Base-by-base conservation (phyloP, 1,140 invertebrate genomes). In the Coenobita brevimanus region DNA sequence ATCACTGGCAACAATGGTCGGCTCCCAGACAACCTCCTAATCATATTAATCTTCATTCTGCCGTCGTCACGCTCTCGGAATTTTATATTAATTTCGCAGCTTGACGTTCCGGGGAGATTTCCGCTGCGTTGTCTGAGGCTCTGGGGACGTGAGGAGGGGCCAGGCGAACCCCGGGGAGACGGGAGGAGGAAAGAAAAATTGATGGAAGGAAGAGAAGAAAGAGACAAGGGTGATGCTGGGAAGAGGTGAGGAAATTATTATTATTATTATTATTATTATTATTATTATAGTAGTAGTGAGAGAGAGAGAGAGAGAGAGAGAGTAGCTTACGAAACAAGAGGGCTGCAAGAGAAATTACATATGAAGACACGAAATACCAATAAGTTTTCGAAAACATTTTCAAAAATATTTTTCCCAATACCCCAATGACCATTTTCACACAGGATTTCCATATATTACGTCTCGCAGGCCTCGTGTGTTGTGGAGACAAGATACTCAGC, bases 81-180 rank as follows among this genome's bases (percentile, higher is more conserved):
- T 86, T 86, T 69, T 86, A 79, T 86, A 86, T 80, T 80, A 86
- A 86, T 86, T 86, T 86, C 84, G 84, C 84, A 86, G 84, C 84
- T 86, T 79, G 75, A 86, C 75, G 62, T 60, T 79, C 33, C 46
- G 57, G 60, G 27, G 67, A 62, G n/a, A 86, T 67, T 69, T 86
- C 73, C 75, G 84, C 75, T 86, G 84, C 75, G 84, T 86, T 57
- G 57, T 64, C 33, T 17, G 36, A 24, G n/a, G 2, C 21, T 38
- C 75, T n/a, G n/a, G 21, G n/a, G 69, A 33, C 21, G 69, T 27
- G 4, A 4, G 8, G 69, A 4, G 6, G 69, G 33, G 69, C 13
- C n/a, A 2, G 38, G 15, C 13, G 8, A 24, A 67, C 8, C 13
- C 13, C 27, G 24, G 64, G 24, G 24, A 67, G 33, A n/a, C 30